These are phyloP conservation scores for Centropus bengalensis DNA, from an alignment of 2,113 vertebrate species.

Conservation along the genomic window DNA sequence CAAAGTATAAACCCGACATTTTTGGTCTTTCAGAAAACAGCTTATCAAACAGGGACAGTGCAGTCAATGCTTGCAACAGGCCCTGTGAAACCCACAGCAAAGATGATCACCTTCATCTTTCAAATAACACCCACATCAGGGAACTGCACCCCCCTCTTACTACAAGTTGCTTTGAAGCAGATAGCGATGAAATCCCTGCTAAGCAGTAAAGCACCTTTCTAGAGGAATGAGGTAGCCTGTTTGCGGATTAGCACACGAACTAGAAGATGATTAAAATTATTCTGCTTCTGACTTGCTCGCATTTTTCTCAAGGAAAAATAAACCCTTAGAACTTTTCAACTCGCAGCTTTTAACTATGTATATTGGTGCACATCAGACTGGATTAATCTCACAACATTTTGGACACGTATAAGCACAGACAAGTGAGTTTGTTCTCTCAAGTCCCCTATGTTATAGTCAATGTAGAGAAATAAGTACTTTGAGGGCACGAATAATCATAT, in stretches of 20 bases:
- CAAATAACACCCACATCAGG: neutral
- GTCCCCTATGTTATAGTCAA: neutral
- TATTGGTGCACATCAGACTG: neutral
- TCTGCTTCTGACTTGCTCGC: neutral
- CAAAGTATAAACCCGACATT: neutral
- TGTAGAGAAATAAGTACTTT: neutral
- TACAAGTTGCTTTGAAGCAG: neutral
- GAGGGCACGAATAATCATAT: neutral
- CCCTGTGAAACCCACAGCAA: neutral
- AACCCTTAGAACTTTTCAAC: neutral
- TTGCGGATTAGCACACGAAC: neutral
- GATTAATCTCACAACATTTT: slow-evolving; percentile 1
- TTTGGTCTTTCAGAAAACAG: neutral
- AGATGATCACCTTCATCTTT: neutral
- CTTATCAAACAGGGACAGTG: neutral
- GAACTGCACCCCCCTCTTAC: neutral
- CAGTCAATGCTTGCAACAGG: neutral
- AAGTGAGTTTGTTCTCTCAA: neutral
- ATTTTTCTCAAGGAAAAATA: neutral
- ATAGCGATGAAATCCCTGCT: neutral
- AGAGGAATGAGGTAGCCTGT: neutral
- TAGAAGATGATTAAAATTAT: neutral
- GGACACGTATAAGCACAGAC: neutral
- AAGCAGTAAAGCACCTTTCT: neutral
- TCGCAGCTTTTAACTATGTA: neutral